Conservation (phyloP, 2,888 invertebrate species). For the Synanthedon vespiformis region DNA sequence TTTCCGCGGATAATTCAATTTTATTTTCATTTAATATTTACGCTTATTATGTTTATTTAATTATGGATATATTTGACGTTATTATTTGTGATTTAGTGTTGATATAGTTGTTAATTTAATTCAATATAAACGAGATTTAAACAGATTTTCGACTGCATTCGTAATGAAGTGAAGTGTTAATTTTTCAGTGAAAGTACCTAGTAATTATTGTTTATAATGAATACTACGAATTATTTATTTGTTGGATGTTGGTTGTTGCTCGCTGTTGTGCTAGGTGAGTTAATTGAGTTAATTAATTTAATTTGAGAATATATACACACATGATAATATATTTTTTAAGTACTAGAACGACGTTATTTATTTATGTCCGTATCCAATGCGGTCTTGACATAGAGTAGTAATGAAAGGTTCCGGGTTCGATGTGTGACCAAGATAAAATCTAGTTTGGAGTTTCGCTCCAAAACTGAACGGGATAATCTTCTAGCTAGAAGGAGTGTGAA, state of each 20-base stretch:
- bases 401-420: conserved; percentile 2
- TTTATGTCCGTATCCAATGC: no score
- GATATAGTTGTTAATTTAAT: conserved; percentile 8
- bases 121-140: conserved; percentile 4
- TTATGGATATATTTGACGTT: not conserved
- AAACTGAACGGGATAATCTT: not conserved
- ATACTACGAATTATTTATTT: conserved; percentile 29
- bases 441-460: not conserved
- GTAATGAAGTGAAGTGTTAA: conserved; percentile 31
- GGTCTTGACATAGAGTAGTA: not conserved
- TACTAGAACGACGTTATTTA: no score
- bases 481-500: no score
- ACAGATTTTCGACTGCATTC: conserved; percentile 13
- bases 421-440: not conserved
- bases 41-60: conserved; percentile 2
- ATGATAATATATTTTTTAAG: no score
- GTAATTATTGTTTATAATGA: conserved; percentile 42
- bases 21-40: conserved; percentile 3
- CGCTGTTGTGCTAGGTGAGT: conserved; percentile 44
- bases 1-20: conserved; percentile 8
- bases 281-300: no score
- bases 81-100: not conserved
- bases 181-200: conserved; percentile 46
- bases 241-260: conserved; percentile 38
- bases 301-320: no score